phyloP scores from a whole-genome alignment of 2,113 vertebrate species.

The Rattus rattus region DNA sequence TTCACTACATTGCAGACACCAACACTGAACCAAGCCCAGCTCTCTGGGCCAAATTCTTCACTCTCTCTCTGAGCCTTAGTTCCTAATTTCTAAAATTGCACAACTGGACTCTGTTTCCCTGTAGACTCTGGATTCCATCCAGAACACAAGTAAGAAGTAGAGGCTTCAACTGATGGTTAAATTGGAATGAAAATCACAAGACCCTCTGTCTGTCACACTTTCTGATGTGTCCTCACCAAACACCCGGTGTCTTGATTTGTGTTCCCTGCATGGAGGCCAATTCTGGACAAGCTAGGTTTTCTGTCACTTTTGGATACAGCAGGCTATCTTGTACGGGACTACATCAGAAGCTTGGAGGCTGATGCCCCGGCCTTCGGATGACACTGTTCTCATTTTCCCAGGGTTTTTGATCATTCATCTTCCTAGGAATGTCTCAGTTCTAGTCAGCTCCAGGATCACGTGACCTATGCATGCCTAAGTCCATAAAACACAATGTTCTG shows the following conservation, averaged over 20 bases:
- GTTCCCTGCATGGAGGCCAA: background rate
- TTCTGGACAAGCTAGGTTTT: constrained; percentile 18
- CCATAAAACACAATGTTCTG: background rate
- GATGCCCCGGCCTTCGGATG: background rate
- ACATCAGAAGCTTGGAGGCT: background rate
- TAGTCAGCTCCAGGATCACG: background rate
- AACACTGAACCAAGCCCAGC: background rate
- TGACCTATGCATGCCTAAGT: background rate
- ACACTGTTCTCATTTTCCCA: background rate
- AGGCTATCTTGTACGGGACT: background rate
- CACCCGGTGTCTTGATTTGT: background rate
- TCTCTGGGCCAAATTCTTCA: background rate
- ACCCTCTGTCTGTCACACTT: background rate
- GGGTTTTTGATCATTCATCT: constrained; percentile 24
- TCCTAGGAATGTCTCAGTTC: background rate
- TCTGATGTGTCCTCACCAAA: background rate
- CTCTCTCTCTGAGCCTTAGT: background rate
- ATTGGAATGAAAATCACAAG: background rate
- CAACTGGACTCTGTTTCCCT: background rate
- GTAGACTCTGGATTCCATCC: background rate
- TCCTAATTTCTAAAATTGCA: background rate
- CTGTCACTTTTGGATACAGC: background rate
- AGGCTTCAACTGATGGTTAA: background rate
- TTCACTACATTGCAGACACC: background rate
- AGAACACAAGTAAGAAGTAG: background rate